Evolutionary conservation across 1,140 invertebrate genomes (phyloP), one percentile per base, ranked within the genome.

Genomic region (Coelopa frigida): DNA sequence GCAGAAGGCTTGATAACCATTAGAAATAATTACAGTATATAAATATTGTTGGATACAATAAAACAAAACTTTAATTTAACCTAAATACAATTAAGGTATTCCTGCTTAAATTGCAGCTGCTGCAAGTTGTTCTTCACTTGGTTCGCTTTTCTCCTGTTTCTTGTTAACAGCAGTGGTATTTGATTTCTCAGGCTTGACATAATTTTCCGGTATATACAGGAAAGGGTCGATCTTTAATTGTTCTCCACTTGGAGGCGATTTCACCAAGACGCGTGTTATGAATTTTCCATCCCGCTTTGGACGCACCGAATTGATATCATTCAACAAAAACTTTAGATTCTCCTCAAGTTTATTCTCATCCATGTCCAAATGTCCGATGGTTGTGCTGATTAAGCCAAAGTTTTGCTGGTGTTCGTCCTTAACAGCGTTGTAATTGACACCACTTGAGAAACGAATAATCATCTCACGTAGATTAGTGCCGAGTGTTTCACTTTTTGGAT

Each of bases 321-420:
- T 70, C 15, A 89, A 45, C 38, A 87, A 47, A 0, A 70, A 61
- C 32, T 58, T 58, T 52, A 89, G 76, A 62, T 91, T 91, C 51
- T 81, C 81, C 59, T 83, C 81, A 35, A 90, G 70, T 29, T 83
- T 71, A 48, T 78, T 70, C 2, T 56, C 53, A 7, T 82, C 76
- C 85, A 89, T 89, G 54, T 81, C 67, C 21, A 89, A 58, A 48
- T 68, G 77, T 53, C 87, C 87, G 57, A 89, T 72, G 15, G 73
- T 62, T 10, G 81, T 69, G 42, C 80, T 72, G 31, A 85, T 75
- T 24, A 66, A 62, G 3, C 82, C 87, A 72, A 80, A 89, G 61
- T 83, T 78, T 52, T 77, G 73, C 58, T 84, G 79, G 49, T 73
- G 53, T 41, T 80, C 76, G 65, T 87, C 81, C 52, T 78, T 80